Evolutionary conservation across 2,888 invertebrate genomes (phyloP), one percentile per base, ranked within the genome.

Genomic region (Disparrhopalites patrizii): DNA sequence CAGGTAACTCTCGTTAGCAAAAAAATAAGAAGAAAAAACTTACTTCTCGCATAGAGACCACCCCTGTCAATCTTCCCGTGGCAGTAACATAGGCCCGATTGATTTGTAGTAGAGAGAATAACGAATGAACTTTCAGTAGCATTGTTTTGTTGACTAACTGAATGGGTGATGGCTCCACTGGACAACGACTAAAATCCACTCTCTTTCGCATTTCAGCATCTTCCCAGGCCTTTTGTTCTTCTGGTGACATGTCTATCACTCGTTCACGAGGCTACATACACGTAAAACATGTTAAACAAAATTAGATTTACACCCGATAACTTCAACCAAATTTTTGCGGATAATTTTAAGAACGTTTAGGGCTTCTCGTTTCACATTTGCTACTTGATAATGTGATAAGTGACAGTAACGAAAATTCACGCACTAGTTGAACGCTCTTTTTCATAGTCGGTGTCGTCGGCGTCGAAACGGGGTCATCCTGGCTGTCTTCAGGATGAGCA

Each of bases 81-180:
- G 94, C 92, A 0, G 98, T 98, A 18, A 99, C 98, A 79, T 98
- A 99, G 0, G 98, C 96, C 77, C 94, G 91, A 81, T 95, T 95
- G 27, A 99, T 90, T 18, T 96, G 97, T 70, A 99, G 86, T 84
- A 99, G 90, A n/a, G 96, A 97, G 81, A 99, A 99, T 57, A 99
- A 82, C 0, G 97, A 97, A 81, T 99, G 98, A 4, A 95, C 93
- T 83, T 95, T 96, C 60, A 95, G 86, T 60, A 96, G 81, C 0
- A 94, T 93, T 1, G 96, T 96, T 74, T 91, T 85, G 78, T 94
- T 94, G 0, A 96, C 97, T 4, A 97, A 84, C 78, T 99, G 98
- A 82, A 99, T 98, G 7, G 98, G 98, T 33, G 98, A 94, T 0
- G 97, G 95, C 80, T 99, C 98, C 66, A 98, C 91, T 78, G 91